Base-by-base conservation (phyloP, 2,888 invertebrate species). In the Drosophila pseudotalamancana region DNA sequence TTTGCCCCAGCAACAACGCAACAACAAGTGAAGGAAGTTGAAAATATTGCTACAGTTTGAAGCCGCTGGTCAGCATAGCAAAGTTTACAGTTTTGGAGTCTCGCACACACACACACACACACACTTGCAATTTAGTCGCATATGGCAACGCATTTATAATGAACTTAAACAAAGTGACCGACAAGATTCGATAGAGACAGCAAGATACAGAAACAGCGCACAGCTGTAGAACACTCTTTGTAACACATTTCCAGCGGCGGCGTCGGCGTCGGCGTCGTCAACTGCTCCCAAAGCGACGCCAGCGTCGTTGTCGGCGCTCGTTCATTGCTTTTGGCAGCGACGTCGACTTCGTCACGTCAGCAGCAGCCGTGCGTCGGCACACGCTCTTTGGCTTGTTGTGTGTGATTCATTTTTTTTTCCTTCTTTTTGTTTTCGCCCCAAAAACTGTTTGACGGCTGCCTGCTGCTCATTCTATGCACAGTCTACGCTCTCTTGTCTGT, bases 131-230 rank as follows among this genome's bases (percentile, higher is more conserved):
- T 50, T 50, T 16, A 14, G 6, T 57, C 42, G 37, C 49, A 54
- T 60, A 69, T 61, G 57, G 63, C 55, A 60, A 51, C 54, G 68
- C 63, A 72, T 73, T 54, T 43, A 69, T 73, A 73, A 72, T 72
- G 60, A 73, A 72, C 68, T 72, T 62, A 51, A 72, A 50, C 34
- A 60, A 61, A 61, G 40, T 61, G 56, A 61, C 49, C 63, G 49
- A 49, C 53, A 60, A 18, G 25, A 14, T 14, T 31, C 21, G 34
- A 19, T 27, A 55, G 55, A 32, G 51, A 45, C 11, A 35, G n/a
- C 42, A 43, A 39, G 21, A 23, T 1, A 11, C 32, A 18, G 34
- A 16, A 34, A 6, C 45, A 40, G 35, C 19, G 31, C 23, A 56
- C 48, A 69, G 61, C 54, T 60, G 67, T 45, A 50, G 34, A 50